Evolutionary conservation across 1,140 invertebrate genomes (phyloP), one percentile per base, ranked within the genome.

Genomic region (Eurytemora carolleeae): DNA sequence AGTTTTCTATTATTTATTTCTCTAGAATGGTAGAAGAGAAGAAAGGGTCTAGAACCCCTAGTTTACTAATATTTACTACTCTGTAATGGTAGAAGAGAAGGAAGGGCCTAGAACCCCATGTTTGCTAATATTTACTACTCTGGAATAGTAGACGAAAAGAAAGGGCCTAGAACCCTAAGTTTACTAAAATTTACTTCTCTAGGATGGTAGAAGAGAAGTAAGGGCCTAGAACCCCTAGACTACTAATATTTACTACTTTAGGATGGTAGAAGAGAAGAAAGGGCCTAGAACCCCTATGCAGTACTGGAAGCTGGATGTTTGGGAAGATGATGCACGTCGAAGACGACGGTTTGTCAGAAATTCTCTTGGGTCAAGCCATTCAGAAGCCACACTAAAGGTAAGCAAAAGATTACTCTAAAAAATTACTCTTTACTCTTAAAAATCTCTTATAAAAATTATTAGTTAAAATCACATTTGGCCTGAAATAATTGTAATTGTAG

Each of bases 291-390:
- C 21, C 2, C 69, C 76, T 60, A 72, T 74, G 66, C 82, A 84
- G 66, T 96, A 84, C 74, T 97, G 92, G 90, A 95, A 93, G 73
- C 75, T 98, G 61, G 95, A 98, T 73, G 85, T 87, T 57, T 98
- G 95, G 95, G 95, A 99, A 75, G 95, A 99, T 75, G 95, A 99
- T 78, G 91, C 90, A 20, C 77, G 95, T 24, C 78, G 95, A 62
- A 79, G 93, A 62, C 86, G 95, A 70, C 78, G 58, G 58, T 59
- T 98, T 71, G 85, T 98, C 19, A 87, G 89, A 66, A 98, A 99
- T 79, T 85, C 91, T 22, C 77, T 86, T 63, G 93, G 93, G 0
- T 86, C 86, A 12, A 83, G 83, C 64, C 90, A 97, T 76, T 85
- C 87, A 16, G 88, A 94, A 74, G 90, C 89, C 21, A 90, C 87